Base-by-base conservation (phyloP, 1,140 invertebrate genomes). In the Drosophila sp. region DNA sequence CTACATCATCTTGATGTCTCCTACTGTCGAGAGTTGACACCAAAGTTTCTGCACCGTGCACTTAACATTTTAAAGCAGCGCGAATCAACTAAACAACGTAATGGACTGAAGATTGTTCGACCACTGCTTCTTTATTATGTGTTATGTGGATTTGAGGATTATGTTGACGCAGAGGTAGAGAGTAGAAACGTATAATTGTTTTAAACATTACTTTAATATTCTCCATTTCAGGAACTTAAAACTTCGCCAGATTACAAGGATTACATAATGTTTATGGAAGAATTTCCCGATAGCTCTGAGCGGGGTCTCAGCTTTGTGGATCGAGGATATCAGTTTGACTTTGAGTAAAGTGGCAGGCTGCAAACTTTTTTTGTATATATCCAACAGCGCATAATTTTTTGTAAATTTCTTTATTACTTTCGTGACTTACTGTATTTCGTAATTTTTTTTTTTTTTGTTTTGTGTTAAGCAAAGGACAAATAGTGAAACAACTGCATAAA, bases 321-420 rank as follows among this genome's bases (percentile, higher is more conserved):
- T 76, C 83, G 89, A 32, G 89, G 89, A 36, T 90, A 84, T 64
- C 89, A 90, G 32, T 90, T 90, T 72, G 78, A 90, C 45, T 90
- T 90, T 74, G 70, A 79, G 36, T 80, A 75, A 61, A 61, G 34
- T 32, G 14, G 40, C 29, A 5, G 38, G 48, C 32, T 56, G 56
- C 58, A 11, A 51, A 53, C 36, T 16, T 45, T 41, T 63, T 5
- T 32, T 76, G 61, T 29, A 80, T 32, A 73, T 76, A 61, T 41
- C 11, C 29, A 38, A 58, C 18, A 63, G 21, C 25, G 21, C 45
- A 32, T 57, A 29, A 65, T 18, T 53, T 53, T 46, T 34, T 70
- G 21, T 67, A 69, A 54, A 62, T 57, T 48, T 21, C 46, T 64
- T 21, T 21, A n/a, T n/a, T 65, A 53, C 21, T 45, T 58, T 36